Conservation (phyloP, 2,113 vertebrate genomes). For the Dromas ardeola region DNA sequence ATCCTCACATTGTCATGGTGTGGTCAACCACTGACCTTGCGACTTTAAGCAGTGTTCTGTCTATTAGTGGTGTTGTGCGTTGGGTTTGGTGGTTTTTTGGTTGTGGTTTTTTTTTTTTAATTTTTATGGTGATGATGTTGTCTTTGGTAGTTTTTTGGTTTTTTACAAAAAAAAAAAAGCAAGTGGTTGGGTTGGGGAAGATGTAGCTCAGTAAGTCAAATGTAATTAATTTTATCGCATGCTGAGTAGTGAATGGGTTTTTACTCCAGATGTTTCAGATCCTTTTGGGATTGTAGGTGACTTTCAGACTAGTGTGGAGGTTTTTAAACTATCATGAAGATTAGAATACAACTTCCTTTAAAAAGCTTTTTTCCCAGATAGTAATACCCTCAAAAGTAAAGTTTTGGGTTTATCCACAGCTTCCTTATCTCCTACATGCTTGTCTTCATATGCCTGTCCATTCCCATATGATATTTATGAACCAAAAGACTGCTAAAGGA, state of each 20-base stretch:
- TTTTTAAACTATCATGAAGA: neutral
- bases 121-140: too few species aligned
- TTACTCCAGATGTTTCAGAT: neutral
- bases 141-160: neutral
- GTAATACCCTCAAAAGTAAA: neutral
- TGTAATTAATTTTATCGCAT: neutral
- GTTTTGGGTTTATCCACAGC: neutral
- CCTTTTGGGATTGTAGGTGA: neutral
- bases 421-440: neutral
- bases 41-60: neutral
- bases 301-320: neutral
- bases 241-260: neutral
- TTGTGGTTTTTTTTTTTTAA: too few species aligned
- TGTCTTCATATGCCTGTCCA: neutral
- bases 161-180: too few species aligned
- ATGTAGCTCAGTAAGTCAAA: neutral
- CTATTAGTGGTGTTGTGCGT: neutral
- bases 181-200: neutral
- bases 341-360: neutral
- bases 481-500: neutral
- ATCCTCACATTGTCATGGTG: neutral
- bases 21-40: neutral
- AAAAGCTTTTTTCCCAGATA: neutral
- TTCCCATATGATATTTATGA: neutral
- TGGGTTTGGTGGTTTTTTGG: neutral